Percentiles rank a stretch among this genome's conserved stretches.
These are phyloP conservation scores for Mormyrus lacerda DNA, from an alignment of 2,113 vertebrate species.

Conservation along the genomic window DNA sequence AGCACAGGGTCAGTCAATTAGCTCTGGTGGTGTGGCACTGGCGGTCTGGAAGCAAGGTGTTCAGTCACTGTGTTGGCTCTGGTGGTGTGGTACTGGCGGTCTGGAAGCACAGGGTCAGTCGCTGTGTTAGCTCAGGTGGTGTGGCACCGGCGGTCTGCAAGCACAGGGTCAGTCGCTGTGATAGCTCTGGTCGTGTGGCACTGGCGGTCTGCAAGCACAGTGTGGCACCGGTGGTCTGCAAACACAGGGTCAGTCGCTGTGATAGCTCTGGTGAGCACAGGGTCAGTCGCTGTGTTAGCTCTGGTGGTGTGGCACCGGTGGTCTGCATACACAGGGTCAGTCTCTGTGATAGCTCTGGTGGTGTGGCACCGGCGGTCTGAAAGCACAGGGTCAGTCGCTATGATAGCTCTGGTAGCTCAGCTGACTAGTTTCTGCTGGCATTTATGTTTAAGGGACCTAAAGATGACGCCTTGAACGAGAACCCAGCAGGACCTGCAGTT, in stretches of 20 bases:
- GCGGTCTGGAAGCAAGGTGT: background rate
- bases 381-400: background rate
- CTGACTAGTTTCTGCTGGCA: background rate
- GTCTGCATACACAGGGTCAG: background rate
- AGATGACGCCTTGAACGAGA: background rate
- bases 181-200: background rate
- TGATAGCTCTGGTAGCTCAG: too few relatives aligned
- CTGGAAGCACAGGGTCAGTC: background rate
- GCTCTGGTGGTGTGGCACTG: background rate
- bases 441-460: background rate
- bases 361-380: rapidly evolving
- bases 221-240: background rate
- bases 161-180: background rate
- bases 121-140: background rate
- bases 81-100: rapidly evolving
- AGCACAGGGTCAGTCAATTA: background rate
- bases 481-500: too few relatives aligned
- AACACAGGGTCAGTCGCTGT: background rate
- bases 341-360: background rate
- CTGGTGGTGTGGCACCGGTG: rapidly evolving
- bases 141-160: background rate
- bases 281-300: background rate
- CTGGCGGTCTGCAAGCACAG: too few relatives aligned
- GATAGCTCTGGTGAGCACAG: background rate
- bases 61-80: background rate